Base-by-base conservation (phyloP, 2,113 vertebrate species). In the Lampris incognitus region DNA sequence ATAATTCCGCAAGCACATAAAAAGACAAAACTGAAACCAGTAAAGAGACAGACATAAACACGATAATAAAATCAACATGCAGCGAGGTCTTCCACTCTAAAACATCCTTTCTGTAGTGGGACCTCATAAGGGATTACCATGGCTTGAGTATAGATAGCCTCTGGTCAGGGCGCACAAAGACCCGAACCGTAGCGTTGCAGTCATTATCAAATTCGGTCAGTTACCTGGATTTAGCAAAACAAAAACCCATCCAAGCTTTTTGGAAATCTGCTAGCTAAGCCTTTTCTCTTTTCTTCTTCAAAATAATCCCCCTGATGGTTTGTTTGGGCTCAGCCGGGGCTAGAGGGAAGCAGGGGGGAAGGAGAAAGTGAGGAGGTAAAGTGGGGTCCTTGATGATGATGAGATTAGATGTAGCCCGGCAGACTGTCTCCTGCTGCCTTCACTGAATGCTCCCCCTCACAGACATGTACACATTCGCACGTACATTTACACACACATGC, bases 361-460 rank as follows among this genome's bases (percentile, higher is more conserved):
- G 91, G 96, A 96, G 96, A 94, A 95, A 81, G 94, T 84, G 93
- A 92, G 91, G 79, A 93, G 95, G 94, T 93, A 94, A 86, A 91
- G 94, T 89, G 83, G 89, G 92, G 90, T 94, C 92, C 91, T 92
- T 92, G 95, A 96, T 95, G 95, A 96, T 92, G 95, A 95, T 79
- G 89, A 97, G 97, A 97, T 97, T 96, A 97, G 95, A 93, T 90
- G 95, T 88, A 96, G 97, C 96, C 97, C 95, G 97, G 95, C 97
- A 97, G 97, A 95, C 97, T 97, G 97, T 97, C 97, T 97, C 96
- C 95, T 94, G 54, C 85, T 85, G 94, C 93, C 79, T 89, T 64
- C 82, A 72, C 90, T 88, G 63, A 76, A 24, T 87, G 74, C 83
- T 61, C 77, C 54, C 75, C 72, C 81, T 78, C 82, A 61, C 83